A percentile compares a stretch with the other conserved stretches of the same genome.
phyloP scores from a whole-genome alignment of 2,113 vertebrate species.

The Sander lucioperca region DNA sequence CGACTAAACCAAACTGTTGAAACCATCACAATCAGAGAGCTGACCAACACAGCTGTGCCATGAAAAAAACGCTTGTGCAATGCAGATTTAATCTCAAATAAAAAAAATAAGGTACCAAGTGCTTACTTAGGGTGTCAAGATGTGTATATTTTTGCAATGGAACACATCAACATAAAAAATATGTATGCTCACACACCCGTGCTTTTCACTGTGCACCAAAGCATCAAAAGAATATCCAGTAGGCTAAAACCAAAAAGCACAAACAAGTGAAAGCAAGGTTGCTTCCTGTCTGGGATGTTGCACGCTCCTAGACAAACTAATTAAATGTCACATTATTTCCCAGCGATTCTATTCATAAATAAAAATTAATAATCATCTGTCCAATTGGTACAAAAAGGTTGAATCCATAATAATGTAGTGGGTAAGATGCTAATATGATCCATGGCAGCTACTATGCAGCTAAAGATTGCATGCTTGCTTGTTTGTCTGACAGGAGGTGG shows the following conservation, averaged over 20 bases:
- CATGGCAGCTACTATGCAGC: background rate
- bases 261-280: background rate
- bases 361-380: background rate
- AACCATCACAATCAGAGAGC: background rate
- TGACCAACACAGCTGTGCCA: background rate
- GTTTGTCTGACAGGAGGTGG: conserved; percentile 37
- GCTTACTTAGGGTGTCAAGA: background rate
- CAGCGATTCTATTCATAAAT: background rate
- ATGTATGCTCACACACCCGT: background rate
- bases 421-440: background rate
- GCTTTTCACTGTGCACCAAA: background rate
- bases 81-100: background rate
- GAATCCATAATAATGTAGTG: background rate
- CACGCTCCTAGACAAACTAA: background rate
- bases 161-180: background rate
- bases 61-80: background rate
- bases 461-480: too few relatives aligned
- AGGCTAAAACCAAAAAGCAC: background rate
- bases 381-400: background rate
- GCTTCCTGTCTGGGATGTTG: background rate
- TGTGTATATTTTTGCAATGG: background rate
- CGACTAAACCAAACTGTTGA: background rate
- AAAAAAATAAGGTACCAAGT: background rate
- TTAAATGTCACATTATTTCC: background rate
- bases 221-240: background rate